Evolutionary conservation across 2,888 invertebrate genomes (phyloP).

Genomic region (Shargacucullia verbasci): DNA sequence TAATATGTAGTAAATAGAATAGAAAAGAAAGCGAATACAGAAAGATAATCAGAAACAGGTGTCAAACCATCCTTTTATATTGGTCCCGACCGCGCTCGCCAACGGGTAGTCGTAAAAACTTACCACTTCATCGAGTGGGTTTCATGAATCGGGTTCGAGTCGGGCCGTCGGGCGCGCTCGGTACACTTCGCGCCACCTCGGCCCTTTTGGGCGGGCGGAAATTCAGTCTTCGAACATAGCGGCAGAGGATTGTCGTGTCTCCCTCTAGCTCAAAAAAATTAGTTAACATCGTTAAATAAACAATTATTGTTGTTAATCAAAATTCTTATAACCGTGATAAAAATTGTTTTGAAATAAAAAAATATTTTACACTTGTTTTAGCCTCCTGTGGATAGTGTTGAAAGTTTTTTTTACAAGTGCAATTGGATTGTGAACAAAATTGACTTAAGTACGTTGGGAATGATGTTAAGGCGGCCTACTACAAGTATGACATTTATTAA

Average conservation of each 20-base stretch:
- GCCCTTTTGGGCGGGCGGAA: slow-evolving; percentile 77
- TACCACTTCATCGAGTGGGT: slow-evolving; percentile 87
- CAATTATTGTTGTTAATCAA: slow-evolving; percentile 63
- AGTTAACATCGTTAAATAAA: slow-evolving; percentile 77
- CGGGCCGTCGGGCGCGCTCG: slow-evolving; percentile 66
- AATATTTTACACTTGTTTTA: slow-evolving; percentile 38
- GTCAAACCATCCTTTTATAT: slow-evolving; percentile 83
- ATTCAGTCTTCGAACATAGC: slow-evolving; percentile 75
- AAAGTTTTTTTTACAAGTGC: slow-evolving; percentile 68
- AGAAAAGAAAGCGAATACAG: slow-evolving; percentile 43
- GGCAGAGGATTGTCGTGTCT: slow-evolving; percentile 65
- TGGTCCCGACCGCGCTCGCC: slow-evolving; percentile 78
- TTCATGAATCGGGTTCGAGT: slow-evolving; percentile 76
- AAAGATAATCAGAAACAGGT: slow-evolving; percentile 76
- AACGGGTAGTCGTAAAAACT: slow-evolving; percentile 85
- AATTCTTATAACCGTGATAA: slow-evolving; percentile 43
- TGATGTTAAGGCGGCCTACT: slow-evolving; percentile 73
- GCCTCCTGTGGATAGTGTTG: slow-evolving; percentile 64
- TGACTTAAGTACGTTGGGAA: slow-evolving; percentile 76
- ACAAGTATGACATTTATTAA: slow-evolving; percentile 74
- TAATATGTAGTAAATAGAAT: slow-evolving; percentile 32
- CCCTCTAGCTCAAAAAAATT: slow-evolving; percentile 50
- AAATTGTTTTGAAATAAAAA: slow-evolving; percentile 37
- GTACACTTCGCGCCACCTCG: slow-evolving; percentile 68
- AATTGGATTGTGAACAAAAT: slow-evolving; percentile 77